phyloP scores from a whole-genome alignment of 2,888 invertebrate species.

The Drosophila tanythrix region DNA sequence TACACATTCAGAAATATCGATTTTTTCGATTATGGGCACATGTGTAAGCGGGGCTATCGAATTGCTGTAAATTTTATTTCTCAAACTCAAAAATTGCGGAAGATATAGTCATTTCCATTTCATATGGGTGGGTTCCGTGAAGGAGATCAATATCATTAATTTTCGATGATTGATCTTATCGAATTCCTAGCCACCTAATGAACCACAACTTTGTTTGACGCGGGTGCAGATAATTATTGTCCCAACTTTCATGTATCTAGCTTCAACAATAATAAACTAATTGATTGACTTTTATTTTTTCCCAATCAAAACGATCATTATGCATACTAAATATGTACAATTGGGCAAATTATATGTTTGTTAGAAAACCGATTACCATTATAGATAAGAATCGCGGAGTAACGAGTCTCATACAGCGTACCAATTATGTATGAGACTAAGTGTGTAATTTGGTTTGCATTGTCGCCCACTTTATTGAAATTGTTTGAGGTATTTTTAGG shows the following conservation, averaged over 20 bases:
- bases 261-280: neutral
- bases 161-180: neutral
- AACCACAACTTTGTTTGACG: neutral
- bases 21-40: too few species aligned
- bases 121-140: neutral
- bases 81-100: neutral
- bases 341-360: conserved; percentile 12
- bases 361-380: conserved; percentile 12
- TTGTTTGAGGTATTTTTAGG: conserved; percentile 56
- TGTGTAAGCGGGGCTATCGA: neutral
- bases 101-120: neutral
- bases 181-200: neutral
- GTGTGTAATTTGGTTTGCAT: conserved; percentile 22
- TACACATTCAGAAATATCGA: neutral
- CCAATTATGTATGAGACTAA: neutral
- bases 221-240: neutral
- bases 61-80: neutral
- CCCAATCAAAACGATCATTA: neutral
- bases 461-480: conserved; percentile 50
- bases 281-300: conserved; percentile 6
- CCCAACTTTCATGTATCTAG: neutral
- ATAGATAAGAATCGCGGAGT: conserved; percentile 2
- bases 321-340: neutral
- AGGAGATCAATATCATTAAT: neutral
- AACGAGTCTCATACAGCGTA: conserved; percentile 5